These are phyloP conservation scores for Euclidia mi DNA, from an alignment of 2,888 invertebrate species.

Conservation along the genomic window DNA sequence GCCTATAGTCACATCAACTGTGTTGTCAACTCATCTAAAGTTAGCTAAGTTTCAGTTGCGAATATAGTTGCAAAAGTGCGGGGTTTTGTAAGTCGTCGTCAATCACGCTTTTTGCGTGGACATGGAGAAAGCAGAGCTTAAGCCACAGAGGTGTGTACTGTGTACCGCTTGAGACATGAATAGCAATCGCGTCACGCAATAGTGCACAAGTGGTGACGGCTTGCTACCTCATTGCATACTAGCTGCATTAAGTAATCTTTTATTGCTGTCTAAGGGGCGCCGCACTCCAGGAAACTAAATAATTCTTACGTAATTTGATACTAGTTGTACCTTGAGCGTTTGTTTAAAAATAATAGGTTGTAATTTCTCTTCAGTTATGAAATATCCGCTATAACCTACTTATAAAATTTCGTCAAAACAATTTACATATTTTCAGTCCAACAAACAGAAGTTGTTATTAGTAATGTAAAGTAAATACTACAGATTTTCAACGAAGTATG, in stretches of 20 bases:
- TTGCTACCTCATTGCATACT: slow-evolving; percentile 47
- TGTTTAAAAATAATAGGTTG: too few species aligned
- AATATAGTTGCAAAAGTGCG: not conserved
- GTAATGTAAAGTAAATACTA: too few species aligned
- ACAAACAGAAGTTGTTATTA: too few species aligned
- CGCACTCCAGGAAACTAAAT: not conserved
- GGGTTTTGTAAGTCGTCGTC: not conserved
- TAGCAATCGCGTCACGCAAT: slow-evolving; percentile 54
- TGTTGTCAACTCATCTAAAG: not conserved
- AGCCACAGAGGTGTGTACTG: slow-evolving; percentile 44
- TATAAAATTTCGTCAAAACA: too few species aligned
- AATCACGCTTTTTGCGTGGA: slow-evolving; percentile 42
- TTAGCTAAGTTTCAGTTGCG: not conserved
- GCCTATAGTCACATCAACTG: not conserved
- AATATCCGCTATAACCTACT: too few species aligned
- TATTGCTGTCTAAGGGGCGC: not conserved
- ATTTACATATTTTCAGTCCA: too few species aligned
- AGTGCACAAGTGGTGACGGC: slow-evolving; percentile 47
- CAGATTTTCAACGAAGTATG: too few species aligned
- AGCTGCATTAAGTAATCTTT: slow-evolving; percentile 38
- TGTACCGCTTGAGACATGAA: slow-evolving; percentile 50
- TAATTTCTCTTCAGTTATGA: too few species aligned
- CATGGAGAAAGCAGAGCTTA: slow-evolving; percentile 48
- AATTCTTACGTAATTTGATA: not conserved
- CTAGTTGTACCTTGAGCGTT: not conserved